Evolutionary conservation across 2,797 vertebrate species (phyloP).

Genomic region (Cossypha polioptera): DNA sequence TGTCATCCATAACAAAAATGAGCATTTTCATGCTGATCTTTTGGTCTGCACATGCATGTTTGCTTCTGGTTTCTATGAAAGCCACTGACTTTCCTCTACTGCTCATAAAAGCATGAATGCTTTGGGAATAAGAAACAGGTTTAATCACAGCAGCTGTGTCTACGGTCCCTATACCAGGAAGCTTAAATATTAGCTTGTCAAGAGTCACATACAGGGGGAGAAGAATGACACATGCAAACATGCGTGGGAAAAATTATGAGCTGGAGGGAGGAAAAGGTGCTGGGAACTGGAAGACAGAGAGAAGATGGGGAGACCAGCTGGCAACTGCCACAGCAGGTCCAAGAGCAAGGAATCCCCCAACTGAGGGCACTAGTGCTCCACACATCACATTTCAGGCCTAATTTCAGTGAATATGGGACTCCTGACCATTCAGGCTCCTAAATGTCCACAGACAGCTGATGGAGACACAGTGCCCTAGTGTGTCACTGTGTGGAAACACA

Average conservation of each 20-base stretch:
- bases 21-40: neutral
- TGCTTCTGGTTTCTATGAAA: neutral
- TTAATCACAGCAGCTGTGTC: neutral
- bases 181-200: neutral
- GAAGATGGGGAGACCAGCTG: neutral
- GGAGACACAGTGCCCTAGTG: neutral
- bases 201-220: fast-evolving
- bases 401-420: neutral
- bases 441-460: neutral
- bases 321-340: neutral
- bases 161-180: neutral
- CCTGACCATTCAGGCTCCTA: neutral
- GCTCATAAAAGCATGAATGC: neutral
- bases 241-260: neutral
- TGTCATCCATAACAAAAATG: neutral
- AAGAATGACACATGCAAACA: neutral
- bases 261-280: neutral
- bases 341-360: neutral
- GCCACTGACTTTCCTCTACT: neutral
- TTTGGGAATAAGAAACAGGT: neutral
- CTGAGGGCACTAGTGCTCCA: neutral
- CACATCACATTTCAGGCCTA: neutral
- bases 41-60: neutral
- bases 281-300: neutral
- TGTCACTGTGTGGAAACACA: too few species aligned